Evolutionary conservation across 1,140 invertebrate species (phyloP), one percentile per base, ranked within the genome.

Genomic region (Steinernema feltiae): DNA sequence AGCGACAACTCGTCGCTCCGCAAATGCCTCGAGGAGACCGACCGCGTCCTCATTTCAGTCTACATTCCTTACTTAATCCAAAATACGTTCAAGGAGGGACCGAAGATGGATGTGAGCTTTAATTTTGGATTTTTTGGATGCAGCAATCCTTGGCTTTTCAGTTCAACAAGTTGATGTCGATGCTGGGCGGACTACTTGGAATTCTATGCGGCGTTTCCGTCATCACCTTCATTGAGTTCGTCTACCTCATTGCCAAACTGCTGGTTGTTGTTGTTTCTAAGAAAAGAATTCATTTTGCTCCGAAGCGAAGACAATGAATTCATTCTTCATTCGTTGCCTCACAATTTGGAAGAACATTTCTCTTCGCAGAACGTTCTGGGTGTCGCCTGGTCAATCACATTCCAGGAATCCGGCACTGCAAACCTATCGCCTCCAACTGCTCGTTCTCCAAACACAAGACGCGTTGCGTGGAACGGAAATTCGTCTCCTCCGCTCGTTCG

Each of bases 31-130:
- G 7, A 76, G 32, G 31, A 71, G 7, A n/a, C 32, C 21, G 75
- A 76, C 29, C 48, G 32, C 41, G 69, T 76, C 27, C 15, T 63
- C 53, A 63, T 63, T 27, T 21, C 7, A 27, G 24, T n/a, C 53
- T n/a, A 15, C 15, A 24, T 76, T 24, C 73, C 76, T 1, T 41
- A 75, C n/a, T 2, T 78, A 27, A 53, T 48, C 69, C 73, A 70
- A 24, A 78, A 76, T 18, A 70, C 53, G 12, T 63, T 63, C 53
- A 63, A 63, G 24, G 53, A 63, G 24, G 53, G 24, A 63, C 15
- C 53, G 15, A 63, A 63, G 53, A 63, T 63, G 3, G 53, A 63
- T 63, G 53, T 63, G 53, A 27, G 53, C 24, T 3, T 17, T 15
- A 63, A 63, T 7, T 63, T 3, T 63, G 53, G 3, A 21, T 15